Evolutionary conservation across 2,113 vertebrate genomes (phyloP).

Genomic region (Hyperopisus bebe): DNA sequence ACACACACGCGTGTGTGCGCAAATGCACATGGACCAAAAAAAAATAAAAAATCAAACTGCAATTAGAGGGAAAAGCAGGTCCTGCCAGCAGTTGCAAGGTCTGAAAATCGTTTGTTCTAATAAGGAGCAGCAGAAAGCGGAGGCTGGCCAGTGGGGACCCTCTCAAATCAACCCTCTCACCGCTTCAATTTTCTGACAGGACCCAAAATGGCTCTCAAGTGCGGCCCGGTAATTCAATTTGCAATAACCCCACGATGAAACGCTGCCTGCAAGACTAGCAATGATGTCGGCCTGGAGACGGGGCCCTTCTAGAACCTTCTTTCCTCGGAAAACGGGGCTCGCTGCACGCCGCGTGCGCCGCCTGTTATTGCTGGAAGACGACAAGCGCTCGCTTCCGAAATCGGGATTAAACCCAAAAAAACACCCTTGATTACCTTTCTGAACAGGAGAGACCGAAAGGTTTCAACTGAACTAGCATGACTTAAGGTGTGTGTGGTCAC

Average conservation of each 20-base stretch:
- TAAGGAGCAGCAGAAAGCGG: background rate
- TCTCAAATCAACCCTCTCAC: slow-evolving; percentile 19
- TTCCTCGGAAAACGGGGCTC: background rate
- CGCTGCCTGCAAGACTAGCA: slow-evolving; percentile 3
- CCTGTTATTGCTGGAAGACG: background rate
- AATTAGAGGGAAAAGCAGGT: slow-evolving; percentile 2
- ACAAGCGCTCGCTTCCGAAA: background rate
- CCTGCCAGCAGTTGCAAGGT: background rate
- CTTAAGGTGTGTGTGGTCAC: background rate
- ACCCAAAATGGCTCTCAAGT: slow-evolving; percentile 25
- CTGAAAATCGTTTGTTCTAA: slow-evolving; percentile 18
- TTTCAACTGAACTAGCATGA: background rate
- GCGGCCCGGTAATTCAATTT: slow-evolving; percentile 22
- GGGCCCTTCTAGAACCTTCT: background rate
- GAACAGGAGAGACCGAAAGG: background rate
- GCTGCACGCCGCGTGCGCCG: background rate
- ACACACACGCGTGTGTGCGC: background rate
- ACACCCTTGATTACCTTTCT: background rate
- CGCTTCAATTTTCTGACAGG: slow-evolving; percentile 20
- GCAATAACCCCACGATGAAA: slow-evolving; percentile 5
- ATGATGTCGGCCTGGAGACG: background rate
- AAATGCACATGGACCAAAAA: background rate
- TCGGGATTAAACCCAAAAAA: background rate
- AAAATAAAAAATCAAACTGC: background rate
- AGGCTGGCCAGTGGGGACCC: background rate